Percentiles rank a stretch among this genome's conserved stretches.
Conservation (phyloP, 2,797 vertebrate genomes). For the Pseudochirops corinnae region DNA sequence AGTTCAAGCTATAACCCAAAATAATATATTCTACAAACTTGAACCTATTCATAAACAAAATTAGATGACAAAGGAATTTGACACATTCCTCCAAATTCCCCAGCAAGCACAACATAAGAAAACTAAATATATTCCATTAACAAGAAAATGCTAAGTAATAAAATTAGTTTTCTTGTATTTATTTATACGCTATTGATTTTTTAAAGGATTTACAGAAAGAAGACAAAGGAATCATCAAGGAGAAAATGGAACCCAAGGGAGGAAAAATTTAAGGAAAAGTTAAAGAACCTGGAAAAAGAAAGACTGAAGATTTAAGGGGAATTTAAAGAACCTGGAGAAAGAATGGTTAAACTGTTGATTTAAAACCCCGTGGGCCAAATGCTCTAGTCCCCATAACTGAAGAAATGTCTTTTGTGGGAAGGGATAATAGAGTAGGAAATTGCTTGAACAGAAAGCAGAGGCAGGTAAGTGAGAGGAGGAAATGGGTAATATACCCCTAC, state of each 20-base stretch:
- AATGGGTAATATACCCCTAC: neutral
- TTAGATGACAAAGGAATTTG: neutral
- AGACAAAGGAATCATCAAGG: neutral
- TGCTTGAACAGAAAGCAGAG: neutral
- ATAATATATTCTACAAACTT: neutral
- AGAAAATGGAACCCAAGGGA: neutral
- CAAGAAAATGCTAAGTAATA: neutral
- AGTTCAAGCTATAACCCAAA: neutral
- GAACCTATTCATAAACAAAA: too few species aligned
- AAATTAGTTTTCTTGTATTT: neutral
- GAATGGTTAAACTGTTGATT: neutral
- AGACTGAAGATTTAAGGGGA: neutral
- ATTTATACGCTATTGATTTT: neutral
- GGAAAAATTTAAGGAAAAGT: neutral
- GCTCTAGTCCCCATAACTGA: neutral
- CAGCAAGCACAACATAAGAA: neutral
- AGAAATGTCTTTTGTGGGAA: neutral
- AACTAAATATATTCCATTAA: neutral
- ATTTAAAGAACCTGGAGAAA: too few species aligned
- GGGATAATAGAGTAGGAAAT: neutral
- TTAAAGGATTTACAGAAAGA: neutral
- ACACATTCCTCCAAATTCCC: neutral
- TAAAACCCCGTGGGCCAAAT: neutral
- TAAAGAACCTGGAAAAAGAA: neutral
- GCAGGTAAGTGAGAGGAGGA: neutral